These are phyloP conservation scores for Drosophila fuyamai DNA, from an alignment of 1,140 invertebrate genomes.

Conservation along the genomic window DNA sequence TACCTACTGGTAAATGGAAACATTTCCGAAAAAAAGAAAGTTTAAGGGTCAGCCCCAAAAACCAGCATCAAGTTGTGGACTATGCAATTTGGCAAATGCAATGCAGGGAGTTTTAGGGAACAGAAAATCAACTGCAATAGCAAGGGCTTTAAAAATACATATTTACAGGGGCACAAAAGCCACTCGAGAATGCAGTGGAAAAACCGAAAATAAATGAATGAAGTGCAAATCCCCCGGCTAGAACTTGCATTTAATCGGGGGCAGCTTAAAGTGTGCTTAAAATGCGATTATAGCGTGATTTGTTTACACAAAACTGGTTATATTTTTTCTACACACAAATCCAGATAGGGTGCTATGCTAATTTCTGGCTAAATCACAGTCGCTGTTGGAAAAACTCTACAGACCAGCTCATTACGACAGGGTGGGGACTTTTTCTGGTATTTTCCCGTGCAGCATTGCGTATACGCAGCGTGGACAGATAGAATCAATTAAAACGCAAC, in stretches of 20 bases:
- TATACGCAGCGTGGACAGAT: constrained; percentile 47
- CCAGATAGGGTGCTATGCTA: constrained; percentile 49
- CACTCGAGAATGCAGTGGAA: constrained; percentile 22
- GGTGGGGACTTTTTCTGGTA: constrained; percentile 6
- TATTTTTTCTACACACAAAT: constrained; percentile 16
- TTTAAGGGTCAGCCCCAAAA: constrained; percentile 9
- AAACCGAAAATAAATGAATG: constrained; percentile 46
- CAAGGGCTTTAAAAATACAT: neutral
- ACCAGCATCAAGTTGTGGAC: constrained; percentile 27
- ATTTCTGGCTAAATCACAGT: constrained; percentile 64
- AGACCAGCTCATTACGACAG: constrained; percentile 11
- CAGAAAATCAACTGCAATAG: constrained; percentile 10
- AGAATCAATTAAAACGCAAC: constrained; percentile 81
- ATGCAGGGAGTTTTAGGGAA: constrained; percentile 6
- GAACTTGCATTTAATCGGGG: constrained; percentile 43
- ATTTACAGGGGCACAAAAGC: neutral
- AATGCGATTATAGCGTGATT: constrained; percentile 76
- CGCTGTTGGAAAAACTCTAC: neutral
- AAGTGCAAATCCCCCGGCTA: constrained; percentile 27
- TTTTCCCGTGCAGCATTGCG: constrained; percentile 30
- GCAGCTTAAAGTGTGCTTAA: constrained; percentile 76
- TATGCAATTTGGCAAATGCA: constrained; percentile 69
- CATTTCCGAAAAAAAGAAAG: constrained; percentile 11
- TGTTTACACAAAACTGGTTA: constrained; percentile 53
- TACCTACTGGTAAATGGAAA: constrained; percentile 22